Evolutionary conservation across 2,888 invertebrate species (phyloP), one percentile per base, ranked within the genome.

Genomic region (Oscheius myriophilus): DNA sequence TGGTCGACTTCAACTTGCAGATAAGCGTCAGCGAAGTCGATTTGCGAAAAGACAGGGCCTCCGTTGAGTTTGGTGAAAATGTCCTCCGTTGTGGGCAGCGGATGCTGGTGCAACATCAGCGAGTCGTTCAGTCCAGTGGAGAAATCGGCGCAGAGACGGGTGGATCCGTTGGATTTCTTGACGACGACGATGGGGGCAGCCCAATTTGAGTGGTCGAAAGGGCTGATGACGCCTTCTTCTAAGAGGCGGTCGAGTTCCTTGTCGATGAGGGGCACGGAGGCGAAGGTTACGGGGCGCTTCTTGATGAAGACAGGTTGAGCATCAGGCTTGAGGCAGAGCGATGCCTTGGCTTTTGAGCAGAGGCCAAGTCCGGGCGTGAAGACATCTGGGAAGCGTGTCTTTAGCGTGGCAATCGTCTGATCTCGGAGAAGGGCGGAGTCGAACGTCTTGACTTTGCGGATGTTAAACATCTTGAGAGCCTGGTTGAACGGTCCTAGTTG

Each of bases 21-120:
- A 42, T 76, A 82, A 0, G 80, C 80, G 42, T 79, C 78, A 0
- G 61, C 49, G 18, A 82, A 53, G 45, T 82, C 82, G 18, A 82
- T 43, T 33, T 73, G 67, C 0, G 73, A 67, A 59, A 80, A 82
- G 12, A 52, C 49, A 9, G 7, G 39, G 2, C 73, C 72, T 26
- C 77, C 80, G 46, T 71, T 75, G 1, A 82, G 51, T 16, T 41
- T 52, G 4, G 52, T 42, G 62, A 73, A 76, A 7, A 82, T 53
- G 23, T 77, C 71, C 9, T 82, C 80, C 4, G 73, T 61, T 0
- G 45, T 52, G 0, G 82, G 82, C 12, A 83, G 23, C 11, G 82
- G 82, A 52, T 82, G 71, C 12, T 71, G 53, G 26, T 81, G 41
- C 53, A 79, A 71, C 16, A 80, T 59, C n/a, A 58, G 61, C 14